These are phyloP conservation scores for Spheniscus humboldti DNA, from an alignment of 2,797 vertebrate species.

Conservation along the genomic window DNA sequence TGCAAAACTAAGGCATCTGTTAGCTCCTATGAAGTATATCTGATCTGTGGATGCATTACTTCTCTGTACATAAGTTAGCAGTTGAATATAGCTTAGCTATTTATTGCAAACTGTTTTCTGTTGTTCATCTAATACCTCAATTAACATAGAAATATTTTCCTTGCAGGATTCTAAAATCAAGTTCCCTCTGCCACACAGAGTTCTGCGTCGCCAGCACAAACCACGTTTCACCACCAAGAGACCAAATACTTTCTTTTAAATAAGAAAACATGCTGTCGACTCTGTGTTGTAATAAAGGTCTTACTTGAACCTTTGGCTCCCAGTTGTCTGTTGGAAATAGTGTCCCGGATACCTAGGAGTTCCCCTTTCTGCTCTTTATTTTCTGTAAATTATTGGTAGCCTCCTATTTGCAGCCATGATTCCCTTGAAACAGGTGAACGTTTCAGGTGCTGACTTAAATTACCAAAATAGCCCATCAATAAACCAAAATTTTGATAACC, in stretches of 20 bases:
- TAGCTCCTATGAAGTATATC: background rate
- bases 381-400: background rate
- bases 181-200: conserved; percentile 95
- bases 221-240: conserved; percentile 99
- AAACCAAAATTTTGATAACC: background rate
- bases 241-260: conserved; percentile 95
- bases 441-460: background rate
- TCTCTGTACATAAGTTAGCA: background rate
- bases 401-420: accelerated
- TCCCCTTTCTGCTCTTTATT: background rate
- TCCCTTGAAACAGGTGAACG: background rate
- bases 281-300: conserved; percentile 57
- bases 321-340: background rate
- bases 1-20: background rate
- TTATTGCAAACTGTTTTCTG: background rate
- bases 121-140: background rate
- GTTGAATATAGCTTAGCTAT: background rate
- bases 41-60: background rate
- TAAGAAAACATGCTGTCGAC: background rate
- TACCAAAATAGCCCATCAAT: background rate
- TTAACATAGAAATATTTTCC: background rate
- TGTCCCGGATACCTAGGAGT: background rate
- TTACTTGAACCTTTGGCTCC: background rate
- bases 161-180: conserved; percentile 70
- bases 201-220: conserved; percentile 94